These are phyloP conservation scores for Diabrotica virgifera DNA, from an alignment of 1,140 invertebrate genomes.

Conservation along the genomic window DNA sequence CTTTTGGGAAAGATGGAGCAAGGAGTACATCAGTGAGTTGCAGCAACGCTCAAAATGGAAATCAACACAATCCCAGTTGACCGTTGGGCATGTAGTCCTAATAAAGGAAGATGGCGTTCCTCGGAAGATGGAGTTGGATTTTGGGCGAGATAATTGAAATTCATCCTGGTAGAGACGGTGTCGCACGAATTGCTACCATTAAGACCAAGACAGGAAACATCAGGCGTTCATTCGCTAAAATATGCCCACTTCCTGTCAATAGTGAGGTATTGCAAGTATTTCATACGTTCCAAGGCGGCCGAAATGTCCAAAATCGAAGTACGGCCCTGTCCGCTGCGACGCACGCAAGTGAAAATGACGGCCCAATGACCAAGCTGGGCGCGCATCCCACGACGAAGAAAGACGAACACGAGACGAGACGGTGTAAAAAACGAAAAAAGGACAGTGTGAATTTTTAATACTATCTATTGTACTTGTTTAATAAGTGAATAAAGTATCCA, in stretches of 20 bases:
- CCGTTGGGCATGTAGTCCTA: constrained; percentile 21
- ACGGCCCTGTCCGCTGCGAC: too few relatives aligned
- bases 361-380: too few relatives aligned
- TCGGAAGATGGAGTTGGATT: constrained; percentile 6
- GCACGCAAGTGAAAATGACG: too few relatives aligned
- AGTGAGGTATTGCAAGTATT: too few relatives aligned
- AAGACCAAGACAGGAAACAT: constrained; percentile 10
- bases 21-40: constrained; percentile 31
- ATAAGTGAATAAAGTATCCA: too few relatives aligned
- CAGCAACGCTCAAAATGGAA: constrained; percentile 28
- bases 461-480: too few relatives aligned
- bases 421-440: too few relatives aligned
- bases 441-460: too few relatives aligned
- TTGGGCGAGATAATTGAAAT: constrained; percentile 4
- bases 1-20: constrained; percentile 27
- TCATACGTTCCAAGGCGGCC: too few relatives aligned
- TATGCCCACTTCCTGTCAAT: not conserved
- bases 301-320: too few relatives aligned
- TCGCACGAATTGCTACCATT: constrained; percentile 10
- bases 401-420: too few relatives aligned
- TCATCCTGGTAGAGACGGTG: constrained; percentile 9
- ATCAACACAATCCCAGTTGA: not conserved
- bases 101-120: constrained; percentile 25
- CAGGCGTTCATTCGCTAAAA: constrained; percentile 9
- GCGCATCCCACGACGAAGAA: too few relatives aligned